Conservation (phyloP, 2,797 vertebrate species). For the Brachyalestes nurse region DNA sequence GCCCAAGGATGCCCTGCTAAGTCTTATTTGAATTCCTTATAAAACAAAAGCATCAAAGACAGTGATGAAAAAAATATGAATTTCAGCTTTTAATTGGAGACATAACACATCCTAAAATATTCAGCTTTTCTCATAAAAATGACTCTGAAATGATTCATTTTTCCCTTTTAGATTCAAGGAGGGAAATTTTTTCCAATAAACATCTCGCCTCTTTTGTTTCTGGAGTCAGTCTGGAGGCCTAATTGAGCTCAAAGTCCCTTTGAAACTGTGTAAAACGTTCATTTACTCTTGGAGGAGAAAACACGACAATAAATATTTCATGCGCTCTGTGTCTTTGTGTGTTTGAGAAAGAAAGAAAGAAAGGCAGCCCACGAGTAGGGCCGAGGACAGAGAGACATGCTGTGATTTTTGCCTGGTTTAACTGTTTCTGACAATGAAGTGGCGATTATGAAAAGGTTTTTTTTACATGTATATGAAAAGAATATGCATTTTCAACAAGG, state of each 20-base stretch:
- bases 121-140: neutral
- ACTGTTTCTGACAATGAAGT: neutral
- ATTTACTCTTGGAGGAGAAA: constrained; percentile 37
- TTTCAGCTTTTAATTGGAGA: constrained; percentile 63
- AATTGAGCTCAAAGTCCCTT: constrained; percentile 40
- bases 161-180: constrained; percentile 18
- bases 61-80: constrained; percentile 47
- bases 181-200: constrained; percentile 30
- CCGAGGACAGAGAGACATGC: neutral
- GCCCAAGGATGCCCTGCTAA: neutral
- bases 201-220: constrained; percentile 38
- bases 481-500: neutral
- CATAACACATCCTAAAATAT: constrained; percentile 45
- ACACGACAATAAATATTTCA: constrained; percentile 36
- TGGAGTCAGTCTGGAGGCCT: constrained; percentile 27
- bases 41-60: constrained; percentile 60
- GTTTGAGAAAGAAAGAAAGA: neutral
- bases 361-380: neutral
- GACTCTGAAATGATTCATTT: neutral
- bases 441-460: neutral
- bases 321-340: constrained; percentile 12
- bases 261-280: constrained; percentile 44
- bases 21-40: constrained; percentile 38
- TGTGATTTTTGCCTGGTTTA: constrained; percentile 11
- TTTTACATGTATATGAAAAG: neutral